Conservation (phyloP, 2,888 invertebrate species). For the Hydriomena furcata region DNA sequence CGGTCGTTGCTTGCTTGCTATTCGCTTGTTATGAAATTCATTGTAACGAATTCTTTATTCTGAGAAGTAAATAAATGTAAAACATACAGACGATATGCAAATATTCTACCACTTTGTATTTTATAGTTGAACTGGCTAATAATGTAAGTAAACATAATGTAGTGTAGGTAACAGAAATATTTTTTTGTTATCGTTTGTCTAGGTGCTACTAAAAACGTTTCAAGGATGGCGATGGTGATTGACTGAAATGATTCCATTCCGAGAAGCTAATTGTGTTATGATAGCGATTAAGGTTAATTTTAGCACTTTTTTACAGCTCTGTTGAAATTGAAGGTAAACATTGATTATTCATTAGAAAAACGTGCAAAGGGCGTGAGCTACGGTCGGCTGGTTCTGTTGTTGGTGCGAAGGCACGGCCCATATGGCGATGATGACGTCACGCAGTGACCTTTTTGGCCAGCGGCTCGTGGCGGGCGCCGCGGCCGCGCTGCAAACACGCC, state of each 20-base stretch:
- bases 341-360: constrained; percentile 51
- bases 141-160: too few species aligned
- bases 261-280: not conserved
- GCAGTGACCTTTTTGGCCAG: constrained; percentile 78
- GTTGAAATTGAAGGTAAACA: constrained; percentile 47
- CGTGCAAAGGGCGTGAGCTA: constrained; percentile 58
- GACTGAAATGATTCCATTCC: too few species aligned
- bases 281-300: not conserved
- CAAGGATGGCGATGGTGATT: too few species aligned
- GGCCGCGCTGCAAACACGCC: constrained; percentile 67
- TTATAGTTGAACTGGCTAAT: too few species aligned
- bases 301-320: not conserved
- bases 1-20: constrained; percentile 49
- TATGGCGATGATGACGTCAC: constrained; percentile 78
- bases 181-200: too few species aligned
- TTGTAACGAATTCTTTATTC: constrained; percentile 35
- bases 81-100: not conserved
- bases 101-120: not conserved
- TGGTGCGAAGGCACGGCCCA: constrained; percentile 65
- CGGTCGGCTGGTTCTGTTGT: constrained; percentile 46
- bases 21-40: constrained; percentile 53
- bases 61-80: constrained; percentile 4
- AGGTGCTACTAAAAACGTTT: too few species aligned
- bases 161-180: too few species aligned
- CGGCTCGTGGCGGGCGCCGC: constrained; percentile 59